Percentiles rank a stretch among this genome's conserved stretches.
phyloP scores from a whole-genome alignment of 1,140 invertebrate genomes.

The Drosophila melanica region DNA sequence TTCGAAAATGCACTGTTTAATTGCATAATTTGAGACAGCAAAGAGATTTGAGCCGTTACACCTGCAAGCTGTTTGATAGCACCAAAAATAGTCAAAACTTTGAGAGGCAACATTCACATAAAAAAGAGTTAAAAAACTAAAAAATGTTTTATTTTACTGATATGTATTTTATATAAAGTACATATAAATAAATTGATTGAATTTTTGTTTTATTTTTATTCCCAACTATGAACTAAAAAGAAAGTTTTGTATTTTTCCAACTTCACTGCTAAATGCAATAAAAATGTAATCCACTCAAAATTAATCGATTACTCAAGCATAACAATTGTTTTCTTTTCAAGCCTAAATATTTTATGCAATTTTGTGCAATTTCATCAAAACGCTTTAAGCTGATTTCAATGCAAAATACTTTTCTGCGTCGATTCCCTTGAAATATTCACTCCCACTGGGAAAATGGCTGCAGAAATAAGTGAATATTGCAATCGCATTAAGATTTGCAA shows the following conservation, averaged over 20 bases:
- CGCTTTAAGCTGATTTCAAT: too few relatives aligned
- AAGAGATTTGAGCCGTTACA: slow-evolving; percentile 57
- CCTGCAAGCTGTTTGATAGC: slow-evolving; percentile 37
- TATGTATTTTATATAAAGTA: too few relatives aligned
- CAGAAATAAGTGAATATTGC: slow-evolving; percentile 57
- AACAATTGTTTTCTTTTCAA: slow-evolving; percentile 2
- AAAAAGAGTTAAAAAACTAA: too few relatives aligned
- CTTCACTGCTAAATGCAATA: not conserved
- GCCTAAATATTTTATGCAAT: slow-evolving; percentile 51
- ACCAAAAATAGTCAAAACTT: slow-evolving; percentile 17
- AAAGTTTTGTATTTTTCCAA: too few relatives aligned
- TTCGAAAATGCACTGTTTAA: slow-evolving; percentile 74
- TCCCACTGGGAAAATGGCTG: too few relatives aligned
- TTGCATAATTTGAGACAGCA: slow-evolving; percentile 74
- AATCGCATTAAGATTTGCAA: slow-evolving; percentile 34
- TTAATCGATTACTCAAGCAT: slow-evolving; percentile 16
- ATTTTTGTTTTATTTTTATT: too few relatives aligned
- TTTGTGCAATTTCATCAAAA: slow-evolving; percentile 1
- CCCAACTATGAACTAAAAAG: not conserved
- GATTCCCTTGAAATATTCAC: too few relatives aligned
- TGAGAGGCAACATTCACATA: not conserved
- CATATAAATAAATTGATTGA: too few relatives aligned
- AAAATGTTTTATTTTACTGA: too few relatives aligned
- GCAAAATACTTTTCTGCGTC: too few relatives aligned
- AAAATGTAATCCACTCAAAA: not conserved